Evolutionary conservation across 2,113 vertebrate species (phyloP).

Genomic region (Aegotheles bennettii): DNA sequence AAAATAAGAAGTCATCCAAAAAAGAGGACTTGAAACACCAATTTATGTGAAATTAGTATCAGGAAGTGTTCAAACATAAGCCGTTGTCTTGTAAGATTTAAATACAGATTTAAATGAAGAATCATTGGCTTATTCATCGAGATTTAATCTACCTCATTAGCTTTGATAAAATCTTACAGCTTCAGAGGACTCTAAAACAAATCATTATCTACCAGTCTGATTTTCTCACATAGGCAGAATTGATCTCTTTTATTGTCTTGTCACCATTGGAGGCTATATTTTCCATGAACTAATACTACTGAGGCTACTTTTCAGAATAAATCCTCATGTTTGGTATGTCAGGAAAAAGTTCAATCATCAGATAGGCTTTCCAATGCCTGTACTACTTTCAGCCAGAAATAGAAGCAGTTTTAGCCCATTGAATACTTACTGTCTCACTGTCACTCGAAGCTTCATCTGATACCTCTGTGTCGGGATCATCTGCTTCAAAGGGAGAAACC

Average conservation of each 20-base stretch:
- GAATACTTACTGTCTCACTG: slow-evolving; percentile 64
- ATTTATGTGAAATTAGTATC: not conserved
- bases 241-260: not conserved
- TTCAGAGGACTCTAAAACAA: not conserved
- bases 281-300: not conserved
- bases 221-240: not conserved
- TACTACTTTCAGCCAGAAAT: not conserved
- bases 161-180: not conserved
- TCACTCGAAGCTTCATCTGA: slow-evolving; percentile 53
- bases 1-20: not conserved
- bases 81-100: not conserved
- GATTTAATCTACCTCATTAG: not conserved
- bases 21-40: not conserved
- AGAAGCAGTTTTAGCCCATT: not conserved
- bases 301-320: not conserved
- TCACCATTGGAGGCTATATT: not conserved
- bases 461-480: slow-evolving; percentile 45
- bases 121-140: not conserved
- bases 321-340: not conserved
- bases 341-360: not conserved
- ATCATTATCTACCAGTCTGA: not conserved
- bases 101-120: not conserved
- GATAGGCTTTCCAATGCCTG: fast-evolving
- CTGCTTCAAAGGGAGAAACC: slow-evolving; percentile 61
- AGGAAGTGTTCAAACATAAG: not conserved